phyloP scores from a whole-genome alignment of 2,113 vertebrate species.

The Hemiscyllium ocellatum region DNA sequence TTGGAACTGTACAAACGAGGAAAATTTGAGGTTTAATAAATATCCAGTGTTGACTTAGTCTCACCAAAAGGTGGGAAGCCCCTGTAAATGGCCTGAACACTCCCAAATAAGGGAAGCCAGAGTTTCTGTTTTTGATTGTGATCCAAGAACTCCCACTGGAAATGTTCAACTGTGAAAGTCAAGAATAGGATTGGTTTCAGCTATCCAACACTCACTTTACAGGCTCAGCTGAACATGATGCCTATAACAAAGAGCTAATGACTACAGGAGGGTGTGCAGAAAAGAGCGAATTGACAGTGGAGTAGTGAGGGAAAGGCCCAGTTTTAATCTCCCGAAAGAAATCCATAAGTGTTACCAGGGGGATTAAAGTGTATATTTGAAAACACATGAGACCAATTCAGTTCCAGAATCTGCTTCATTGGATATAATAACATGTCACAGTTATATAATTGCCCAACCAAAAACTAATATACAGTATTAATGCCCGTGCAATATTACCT shows the following conservation, averaged over 20 bases:
- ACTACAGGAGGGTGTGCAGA: background rate
- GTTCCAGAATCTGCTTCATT: background rate
- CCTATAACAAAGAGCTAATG: background rate
- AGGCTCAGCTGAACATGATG: background rate
- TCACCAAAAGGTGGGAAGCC: background rate
- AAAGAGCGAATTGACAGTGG: background rate
- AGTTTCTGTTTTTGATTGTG: background rate
- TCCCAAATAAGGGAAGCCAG: background rate
- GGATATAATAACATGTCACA: background rate
- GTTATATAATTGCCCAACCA: background rate
- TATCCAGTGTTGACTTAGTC: background rate
- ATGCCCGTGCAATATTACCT: background rate
- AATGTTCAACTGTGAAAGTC: background rate
- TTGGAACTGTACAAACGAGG: background rate
- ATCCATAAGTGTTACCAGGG: background rate
- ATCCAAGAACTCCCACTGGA: background rate
- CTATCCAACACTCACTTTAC: background rate
- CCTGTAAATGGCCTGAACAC: background rate
- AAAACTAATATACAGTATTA: background rate
- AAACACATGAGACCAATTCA: background rate
- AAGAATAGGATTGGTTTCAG: background rate
- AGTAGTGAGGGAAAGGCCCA: background rate
- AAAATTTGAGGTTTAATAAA: background rate
- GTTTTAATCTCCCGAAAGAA: background rate
- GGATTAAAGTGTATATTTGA: background rate